Conservation (phyloP, 2,888 invertebrate genomes). For the Patella caerulea region DNA sequence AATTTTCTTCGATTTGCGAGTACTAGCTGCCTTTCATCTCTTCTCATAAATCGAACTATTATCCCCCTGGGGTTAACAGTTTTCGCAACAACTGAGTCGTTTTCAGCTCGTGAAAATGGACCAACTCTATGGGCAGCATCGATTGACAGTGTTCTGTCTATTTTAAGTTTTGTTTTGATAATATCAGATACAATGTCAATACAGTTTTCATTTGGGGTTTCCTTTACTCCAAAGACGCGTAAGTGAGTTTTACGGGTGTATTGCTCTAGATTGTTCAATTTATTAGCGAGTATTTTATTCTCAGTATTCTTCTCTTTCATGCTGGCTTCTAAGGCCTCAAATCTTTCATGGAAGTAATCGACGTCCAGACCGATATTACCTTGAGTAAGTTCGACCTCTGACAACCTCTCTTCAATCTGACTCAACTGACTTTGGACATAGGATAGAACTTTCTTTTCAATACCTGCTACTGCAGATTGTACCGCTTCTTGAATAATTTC, state of each 20-base stretch:
- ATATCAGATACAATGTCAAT: background rate
- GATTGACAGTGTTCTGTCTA: background rate
- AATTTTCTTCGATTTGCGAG: background rate
- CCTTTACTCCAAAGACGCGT: constrained; percentile 3
- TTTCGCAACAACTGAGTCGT: background rate
- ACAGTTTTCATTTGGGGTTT: background rate
- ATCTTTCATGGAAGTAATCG: background rate
- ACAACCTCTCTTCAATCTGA: background rate
- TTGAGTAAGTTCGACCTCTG: background rate
- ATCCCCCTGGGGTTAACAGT: background rate
- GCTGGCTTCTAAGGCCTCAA: background rate
- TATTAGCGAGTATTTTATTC: background rate
- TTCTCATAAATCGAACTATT: background rate
- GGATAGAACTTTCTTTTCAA: background rate
- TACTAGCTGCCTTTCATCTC: background rate
- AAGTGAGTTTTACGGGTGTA: background rate
- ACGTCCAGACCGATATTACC: background rate
- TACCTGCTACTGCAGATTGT: background rate
- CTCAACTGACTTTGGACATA: background rate
- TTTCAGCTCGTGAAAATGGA: background rate
- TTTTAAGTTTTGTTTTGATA: background rate
- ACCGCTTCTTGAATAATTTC: too few species aligned
- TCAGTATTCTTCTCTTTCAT: background rate
- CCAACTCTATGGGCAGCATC: background rate
- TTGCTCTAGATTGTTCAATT: background rate